Percentiles rank a stretch among this genome's conserved stretches.
Conservation (phyloP, 2,113 vertebrate genomes). For the Ophthalmolycus amberensis region DNA sequence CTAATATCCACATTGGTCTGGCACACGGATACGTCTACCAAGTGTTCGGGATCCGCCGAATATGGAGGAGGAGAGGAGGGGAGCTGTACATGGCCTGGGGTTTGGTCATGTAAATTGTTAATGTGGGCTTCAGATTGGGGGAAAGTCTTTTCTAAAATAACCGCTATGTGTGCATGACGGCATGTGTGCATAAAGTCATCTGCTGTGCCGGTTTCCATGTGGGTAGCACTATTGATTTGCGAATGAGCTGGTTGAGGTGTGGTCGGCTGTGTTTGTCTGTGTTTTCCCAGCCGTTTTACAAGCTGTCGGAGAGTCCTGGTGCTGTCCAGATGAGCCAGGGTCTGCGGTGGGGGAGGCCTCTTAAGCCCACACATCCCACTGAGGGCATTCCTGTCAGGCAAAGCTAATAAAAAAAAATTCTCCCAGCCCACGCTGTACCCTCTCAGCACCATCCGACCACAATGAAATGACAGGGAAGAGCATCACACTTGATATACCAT, state of each 20-base stretch:
- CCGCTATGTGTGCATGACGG: conserved; percentile 54
- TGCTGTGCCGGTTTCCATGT: conserved; percentile 66
- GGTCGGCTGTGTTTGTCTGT: conserved; percentile 74
- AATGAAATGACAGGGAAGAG: conserved; percentile 62
- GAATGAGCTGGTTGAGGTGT: conserved; percentile 74
- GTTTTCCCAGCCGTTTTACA: conserved; percentile 72
- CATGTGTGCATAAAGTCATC: conserved; percentile 69
- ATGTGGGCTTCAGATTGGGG: conserved; percentile 73
- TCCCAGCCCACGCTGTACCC: conserved; percentile 51
- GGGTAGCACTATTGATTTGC: conserved; percentile 71
- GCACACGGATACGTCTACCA: conserved; percentile 58
- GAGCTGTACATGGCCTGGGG: conserved; percentile 41
- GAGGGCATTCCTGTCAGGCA: conserved; percentile 71
- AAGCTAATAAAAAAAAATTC: conserved; percentile 68
- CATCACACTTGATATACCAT: conserved; percentile 50
- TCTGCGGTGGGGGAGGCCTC: conserved; percentile 67
- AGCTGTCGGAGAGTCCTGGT: conserved; percentile 68
- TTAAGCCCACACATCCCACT: conserved; percentile 73
- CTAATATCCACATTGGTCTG: conserved; percentile 75
- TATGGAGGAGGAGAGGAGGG: conserved; percentile 33
- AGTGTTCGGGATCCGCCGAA: conserved; percentile 60
- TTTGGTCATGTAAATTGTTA: conserved; percentile 68
- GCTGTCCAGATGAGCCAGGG: conserved; percentile 75
- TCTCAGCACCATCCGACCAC: conserved; percentile 60
- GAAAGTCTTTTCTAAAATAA: conserved; percentile 66